Evolutionary conservation across 1,140 invertebrate genomes (phyloP).

Genomic region (Psix sp.): DNA sequence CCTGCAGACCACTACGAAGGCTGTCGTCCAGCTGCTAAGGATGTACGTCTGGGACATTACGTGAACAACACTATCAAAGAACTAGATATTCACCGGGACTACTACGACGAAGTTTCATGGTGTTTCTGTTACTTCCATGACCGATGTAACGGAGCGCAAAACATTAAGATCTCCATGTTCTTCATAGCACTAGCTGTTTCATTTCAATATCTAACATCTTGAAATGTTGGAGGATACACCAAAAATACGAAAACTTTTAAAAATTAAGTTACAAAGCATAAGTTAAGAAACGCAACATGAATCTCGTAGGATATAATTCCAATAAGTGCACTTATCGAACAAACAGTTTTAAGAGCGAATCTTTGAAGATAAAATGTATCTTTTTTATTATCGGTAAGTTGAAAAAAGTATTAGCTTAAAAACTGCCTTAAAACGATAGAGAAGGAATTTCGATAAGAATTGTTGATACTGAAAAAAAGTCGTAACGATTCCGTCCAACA

Average conservation of each 20-base stretch:
- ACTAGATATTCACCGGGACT: slow-evolving; percentile 88
- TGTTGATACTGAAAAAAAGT: slow-evolving; percentile 2
- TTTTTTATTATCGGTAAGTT: too few species aligned
- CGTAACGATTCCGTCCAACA: slow-evolving; percentile 33
- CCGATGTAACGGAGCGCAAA: slow-evolving; percentile 84
- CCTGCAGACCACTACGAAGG: slow-evolving; percentile 95
- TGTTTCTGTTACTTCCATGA: slow-evolving; percentile 95
- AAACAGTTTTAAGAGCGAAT: too few species aligned
- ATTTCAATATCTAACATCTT: slow-evolving; percentile 46
- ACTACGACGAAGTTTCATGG: slow-evolving; percentile 90
- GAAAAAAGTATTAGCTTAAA: background rate
- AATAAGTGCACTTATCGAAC: too few species aligned
- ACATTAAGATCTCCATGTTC: slow-evolving; percentile 56
- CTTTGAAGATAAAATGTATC: too few species aligned
- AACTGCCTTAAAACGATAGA: background rate
- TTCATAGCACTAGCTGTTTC: slow-evolving; percentile 35
- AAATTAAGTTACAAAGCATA: too few species aligned
- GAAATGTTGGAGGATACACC: slow-evolving; percentile 5
- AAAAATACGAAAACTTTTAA: too few species aligned
- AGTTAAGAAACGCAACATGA: too few species aligned
- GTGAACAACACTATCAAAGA: slow-evolving; percentile 92
- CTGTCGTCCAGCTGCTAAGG: slow-evolving; percentile 87
- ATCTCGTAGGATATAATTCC: too few species aligned
- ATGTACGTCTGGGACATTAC: slow-evolving; percentile 89
- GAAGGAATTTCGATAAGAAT: background rate